phyloP scores from a whole-genome alignment of 2,797 vertebrate genomes.

The Salarias fasciatus region DNA sequence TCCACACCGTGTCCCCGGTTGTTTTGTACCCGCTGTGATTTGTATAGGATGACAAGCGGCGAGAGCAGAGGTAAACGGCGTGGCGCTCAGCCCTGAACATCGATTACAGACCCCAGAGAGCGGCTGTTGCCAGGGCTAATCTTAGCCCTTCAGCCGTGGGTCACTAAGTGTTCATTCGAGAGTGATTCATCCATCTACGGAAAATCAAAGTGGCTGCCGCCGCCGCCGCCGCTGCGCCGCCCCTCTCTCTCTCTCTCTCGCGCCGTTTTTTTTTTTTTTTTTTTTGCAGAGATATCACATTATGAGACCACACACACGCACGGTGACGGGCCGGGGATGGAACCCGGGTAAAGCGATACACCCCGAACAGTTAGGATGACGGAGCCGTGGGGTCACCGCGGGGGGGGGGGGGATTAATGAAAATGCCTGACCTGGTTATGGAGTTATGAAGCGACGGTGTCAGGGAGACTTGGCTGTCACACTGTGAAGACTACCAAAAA shows the following conservation, averaged over 20 bases:
- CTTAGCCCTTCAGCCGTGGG: constrained; percentile 51
- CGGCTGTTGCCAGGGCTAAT: constrained; percentile 46
- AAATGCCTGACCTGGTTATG: constrained; percentile 17
- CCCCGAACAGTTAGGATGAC: neutral
- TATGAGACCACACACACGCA: constrained; percentile 45
- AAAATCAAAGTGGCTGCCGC: constrained; percentile 59
- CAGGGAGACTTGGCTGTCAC: constrained; percentile 19
- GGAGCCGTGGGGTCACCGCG: constrained; percentile 3
- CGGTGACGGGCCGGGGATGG: constrained; percentile 13
- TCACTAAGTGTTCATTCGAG: constrained; percentile 62
- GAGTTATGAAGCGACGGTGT: constrained; percentile 23
- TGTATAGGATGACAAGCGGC: constrained; percentile 7
- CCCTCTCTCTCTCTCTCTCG: too few species aligned
- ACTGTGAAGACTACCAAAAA: neutral
- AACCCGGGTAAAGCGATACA: constrained; percentile 32
- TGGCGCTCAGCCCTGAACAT: constrained; percentile 32
- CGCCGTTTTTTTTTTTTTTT: too few species aligned
- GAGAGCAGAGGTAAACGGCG: constrained; percentile 50
- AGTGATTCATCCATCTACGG: constrained; percentile 58
- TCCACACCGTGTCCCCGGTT: neutral
- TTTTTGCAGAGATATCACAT: constrained; percentile 48
- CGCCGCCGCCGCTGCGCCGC: constrained; percentile 30
- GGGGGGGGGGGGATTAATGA: constrained; percentile 20
- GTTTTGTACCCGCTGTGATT: constrained; percentile 17
- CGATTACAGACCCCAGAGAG: constrained; percentile 45